These are phyloP conservation scores for Bos javanicus DNA, from an alignment of 2,113 vertebrate genomes.

Conservation along the genomic window DNA sequence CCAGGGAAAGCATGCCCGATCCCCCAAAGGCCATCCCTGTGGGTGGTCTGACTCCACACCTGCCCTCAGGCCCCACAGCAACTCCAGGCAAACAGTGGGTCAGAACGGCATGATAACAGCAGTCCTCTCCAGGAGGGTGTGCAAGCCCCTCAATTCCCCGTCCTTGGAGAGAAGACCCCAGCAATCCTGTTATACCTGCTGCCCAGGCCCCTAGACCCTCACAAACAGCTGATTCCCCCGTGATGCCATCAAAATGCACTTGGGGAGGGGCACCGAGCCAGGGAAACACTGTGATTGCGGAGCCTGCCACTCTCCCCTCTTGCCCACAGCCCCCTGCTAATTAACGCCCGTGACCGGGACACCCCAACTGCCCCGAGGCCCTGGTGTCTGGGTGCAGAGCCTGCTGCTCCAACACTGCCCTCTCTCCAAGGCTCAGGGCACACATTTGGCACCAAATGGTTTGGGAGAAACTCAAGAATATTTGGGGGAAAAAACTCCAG, in stretches of 20 bases:
- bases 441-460: not conserved
- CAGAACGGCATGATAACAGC: not conserved
- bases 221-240: not conserved
- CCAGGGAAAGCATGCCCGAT: not conserved
- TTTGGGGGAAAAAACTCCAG: not conserved
- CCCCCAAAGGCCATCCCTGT: not conserved
- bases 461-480: not conserved
- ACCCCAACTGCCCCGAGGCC: not conserved
- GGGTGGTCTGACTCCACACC: not conserved
- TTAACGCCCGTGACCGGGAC: accelerated
- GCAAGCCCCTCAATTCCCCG: not conserved
- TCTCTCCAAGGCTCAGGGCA: not conserved
- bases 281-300: no score
- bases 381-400: not conserved
- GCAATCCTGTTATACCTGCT: not conserved
- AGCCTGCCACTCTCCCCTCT: not conserved
- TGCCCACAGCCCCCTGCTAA: not conserved
- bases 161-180: not conserved
- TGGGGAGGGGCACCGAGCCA: accelerated
- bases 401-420: not conserved
- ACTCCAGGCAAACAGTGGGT: not conserved
- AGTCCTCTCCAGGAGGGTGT: not conserved
- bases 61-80: not conserved
- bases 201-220: not conserved
- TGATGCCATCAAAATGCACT: not conserved